Evolutionary conservation across 2,797 vertebrate genomes (phyloP).

Genomic region (Gallirallus australis): DNA sequence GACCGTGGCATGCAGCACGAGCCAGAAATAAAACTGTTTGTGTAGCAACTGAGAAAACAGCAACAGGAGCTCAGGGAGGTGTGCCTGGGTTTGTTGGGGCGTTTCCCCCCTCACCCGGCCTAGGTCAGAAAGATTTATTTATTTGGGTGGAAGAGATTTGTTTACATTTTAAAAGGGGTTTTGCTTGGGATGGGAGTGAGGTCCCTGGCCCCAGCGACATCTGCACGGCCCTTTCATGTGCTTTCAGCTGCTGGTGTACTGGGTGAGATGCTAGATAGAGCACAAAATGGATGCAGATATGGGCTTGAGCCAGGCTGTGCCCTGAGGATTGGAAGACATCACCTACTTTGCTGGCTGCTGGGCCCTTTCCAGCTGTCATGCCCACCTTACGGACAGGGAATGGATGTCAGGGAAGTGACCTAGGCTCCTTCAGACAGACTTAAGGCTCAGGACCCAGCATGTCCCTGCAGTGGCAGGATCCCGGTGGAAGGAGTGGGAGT

Average conservation of each 20-base stretch:
- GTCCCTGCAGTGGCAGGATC: accelerated
- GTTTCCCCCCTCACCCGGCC: neutral
- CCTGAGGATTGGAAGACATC: accelerated
- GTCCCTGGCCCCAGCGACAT: neutral
- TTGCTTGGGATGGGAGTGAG: neutral
- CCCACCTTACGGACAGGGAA: neutral
- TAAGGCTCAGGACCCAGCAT: neutral
- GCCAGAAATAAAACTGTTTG: conserved; percentile 82
- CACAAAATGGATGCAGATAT: neutral
- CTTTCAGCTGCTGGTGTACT: accelerated
- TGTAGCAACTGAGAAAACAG: conserved; percentile 79
- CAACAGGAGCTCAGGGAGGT: conserved; percentile 51
- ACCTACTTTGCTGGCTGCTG: accelerated
- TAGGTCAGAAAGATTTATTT: neutral
- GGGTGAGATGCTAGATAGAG: accelerated
- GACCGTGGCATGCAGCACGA: conserved; percentile 34
- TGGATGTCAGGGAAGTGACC: neutral
- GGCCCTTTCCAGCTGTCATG: neutral
- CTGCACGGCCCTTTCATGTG: accelerated
- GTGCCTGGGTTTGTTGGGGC: neutral
- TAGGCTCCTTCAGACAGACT: neutral
- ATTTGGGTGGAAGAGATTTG: neutral
- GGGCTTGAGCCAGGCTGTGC: neutral
- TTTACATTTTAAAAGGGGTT: neutral
- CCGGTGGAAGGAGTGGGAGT: neutral